These are phyloP conservation scores for Atrichornis clamosus DNA, from an alignment of 2,113 vertebrate genomes.

Conservation along the genomic window DNA sequence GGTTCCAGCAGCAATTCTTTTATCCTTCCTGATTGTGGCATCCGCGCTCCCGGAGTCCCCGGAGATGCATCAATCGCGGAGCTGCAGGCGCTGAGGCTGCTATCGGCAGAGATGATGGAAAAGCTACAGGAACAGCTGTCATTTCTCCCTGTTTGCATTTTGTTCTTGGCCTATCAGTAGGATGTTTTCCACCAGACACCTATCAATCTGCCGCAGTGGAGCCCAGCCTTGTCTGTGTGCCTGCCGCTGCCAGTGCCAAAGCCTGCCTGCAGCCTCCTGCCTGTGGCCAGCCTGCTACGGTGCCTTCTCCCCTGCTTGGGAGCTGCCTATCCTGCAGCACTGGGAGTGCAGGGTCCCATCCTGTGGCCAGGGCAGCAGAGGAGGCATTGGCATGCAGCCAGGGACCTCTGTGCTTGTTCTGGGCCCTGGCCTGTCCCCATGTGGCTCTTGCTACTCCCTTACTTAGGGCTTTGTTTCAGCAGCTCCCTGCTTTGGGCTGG, in stretches of 20 bases:
- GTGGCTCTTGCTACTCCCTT: background rate
- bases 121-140: slow-evolving; percentile 68
- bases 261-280: background rate
- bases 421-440: background rate
- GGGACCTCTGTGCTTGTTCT: background rate
- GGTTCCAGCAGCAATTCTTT: slow-evolving; percentile 64
- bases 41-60: background rate
- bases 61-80: slow-evolving; percentile 48
- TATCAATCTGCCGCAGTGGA: slow-evolving; percentile 29
- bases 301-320: background rate
- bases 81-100: slow-evolving; percentile 46
- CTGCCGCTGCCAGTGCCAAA: background rate
- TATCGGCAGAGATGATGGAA: slow-evolving; percentile 64
- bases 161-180: slow-evolving; percentile 58
- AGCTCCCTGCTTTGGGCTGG: background rate
- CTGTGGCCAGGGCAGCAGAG: accelerated
- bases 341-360: background rate
- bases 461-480: background rate
- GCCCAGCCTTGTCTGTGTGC: background rate
- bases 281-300: accelerated
- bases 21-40: slow-evolving; percentile 61
- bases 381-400: background rate
- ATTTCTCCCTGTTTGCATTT: slow-evolving; percentile 64
- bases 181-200: slow-evolving; percentile 53
- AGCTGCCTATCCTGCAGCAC: background rate